Conservation (phyloP, 1,140 invertebrate genomes). For the Calephelis virginiensis region DNA sequence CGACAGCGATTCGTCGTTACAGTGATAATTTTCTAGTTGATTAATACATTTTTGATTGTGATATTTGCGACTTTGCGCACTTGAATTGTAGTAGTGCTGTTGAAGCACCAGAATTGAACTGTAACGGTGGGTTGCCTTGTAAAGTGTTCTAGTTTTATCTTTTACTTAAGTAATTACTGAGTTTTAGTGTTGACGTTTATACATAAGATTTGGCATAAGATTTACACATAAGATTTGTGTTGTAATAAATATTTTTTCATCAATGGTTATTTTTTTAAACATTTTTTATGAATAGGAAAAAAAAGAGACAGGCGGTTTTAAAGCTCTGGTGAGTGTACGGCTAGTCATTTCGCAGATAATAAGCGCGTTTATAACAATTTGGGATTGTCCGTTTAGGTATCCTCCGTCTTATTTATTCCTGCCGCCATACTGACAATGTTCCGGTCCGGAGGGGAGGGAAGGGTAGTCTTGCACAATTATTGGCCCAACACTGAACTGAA, state of each 20-base stretch:
- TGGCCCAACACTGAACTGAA: no score
- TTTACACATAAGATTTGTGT: conserved; percentile 32
- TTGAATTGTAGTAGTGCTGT: conserved; percentile 18
- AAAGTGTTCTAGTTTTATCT: conserved; percentile 28
- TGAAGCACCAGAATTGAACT: conserved; percentile 18
- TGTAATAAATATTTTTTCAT: conserved; percentile 39
- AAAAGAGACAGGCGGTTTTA: no score
- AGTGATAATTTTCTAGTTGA: conserved; percentile 15
- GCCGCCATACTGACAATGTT: no score
- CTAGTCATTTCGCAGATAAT: no score
- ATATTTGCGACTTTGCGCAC: conserved; percentile 18
- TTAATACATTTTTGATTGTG: conserved; percentile 17
- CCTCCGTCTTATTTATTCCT: no score
- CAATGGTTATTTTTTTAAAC: conserved; percentile 7
- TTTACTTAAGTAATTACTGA: conserved; percentile 27
- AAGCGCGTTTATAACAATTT: no score
- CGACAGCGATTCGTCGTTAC: conserved; percentile 21
- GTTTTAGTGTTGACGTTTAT: conserved; percentile 29
- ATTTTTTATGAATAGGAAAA: no score
- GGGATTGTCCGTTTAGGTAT: no score
- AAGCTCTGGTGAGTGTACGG: no score
- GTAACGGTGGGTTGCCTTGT: conserved; percentile 29
- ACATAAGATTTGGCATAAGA: conserved; percentile 23
- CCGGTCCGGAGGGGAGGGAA: no score
- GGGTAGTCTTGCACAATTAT: no score